These are phyloP conservation scores for Phylloscopus trochiloides DNA, from an alignment of 2,113 vertebrate genomes.

Conservation along the genomic window DNA sequence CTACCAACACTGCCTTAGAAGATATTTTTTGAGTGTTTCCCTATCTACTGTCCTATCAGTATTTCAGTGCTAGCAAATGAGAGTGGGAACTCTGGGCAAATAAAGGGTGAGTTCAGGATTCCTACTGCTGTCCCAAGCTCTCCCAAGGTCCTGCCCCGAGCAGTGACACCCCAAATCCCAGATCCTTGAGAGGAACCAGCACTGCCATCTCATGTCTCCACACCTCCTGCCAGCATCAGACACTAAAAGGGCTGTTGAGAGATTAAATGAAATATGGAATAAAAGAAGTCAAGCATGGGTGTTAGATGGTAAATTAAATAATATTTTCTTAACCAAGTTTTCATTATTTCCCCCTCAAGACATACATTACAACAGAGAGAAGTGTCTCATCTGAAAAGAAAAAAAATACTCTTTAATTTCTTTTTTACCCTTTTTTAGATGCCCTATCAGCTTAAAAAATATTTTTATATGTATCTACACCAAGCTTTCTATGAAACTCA, in stretches of 20 bases:
- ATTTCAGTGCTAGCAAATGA: not conserved
- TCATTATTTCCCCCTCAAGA: not conserved
- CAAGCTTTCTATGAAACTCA: not conserved
- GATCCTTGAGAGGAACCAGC: not conserved
- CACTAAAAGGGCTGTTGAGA: not conserved
- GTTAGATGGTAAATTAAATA: not conserved
- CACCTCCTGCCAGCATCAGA: not conserved
- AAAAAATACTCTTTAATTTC: not conserved
- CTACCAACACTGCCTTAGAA: not conserved
- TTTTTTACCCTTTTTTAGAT: not conserved
- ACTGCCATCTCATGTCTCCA: not conserved
- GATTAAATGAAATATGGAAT: not conserved
- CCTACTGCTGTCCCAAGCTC: not conserved
- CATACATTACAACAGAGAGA: not conserved
- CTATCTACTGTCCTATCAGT: constrained; percentile 29
- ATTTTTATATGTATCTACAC: not conserved
- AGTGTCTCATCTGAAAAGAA: not conserved
- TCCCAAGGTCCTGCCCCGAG: not conserved
- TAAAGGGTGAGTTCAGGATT: not conserved
- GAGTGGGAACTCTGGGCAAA: not conserved
- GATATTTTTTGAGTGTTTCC: not conserved
- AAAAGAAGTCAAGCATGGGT: not conserved
- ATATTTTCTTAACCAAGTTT: not conserved
- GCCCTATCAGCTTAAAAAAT: not conserved
- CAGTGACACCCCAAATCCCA: not conserved